Percentiles rank a stretch among this genome's conserved stretches.
Evolutionary conservation across 2,888 invertebrate species (phyloP).

Genomic region (Drosophila acutilabella): DNA sequence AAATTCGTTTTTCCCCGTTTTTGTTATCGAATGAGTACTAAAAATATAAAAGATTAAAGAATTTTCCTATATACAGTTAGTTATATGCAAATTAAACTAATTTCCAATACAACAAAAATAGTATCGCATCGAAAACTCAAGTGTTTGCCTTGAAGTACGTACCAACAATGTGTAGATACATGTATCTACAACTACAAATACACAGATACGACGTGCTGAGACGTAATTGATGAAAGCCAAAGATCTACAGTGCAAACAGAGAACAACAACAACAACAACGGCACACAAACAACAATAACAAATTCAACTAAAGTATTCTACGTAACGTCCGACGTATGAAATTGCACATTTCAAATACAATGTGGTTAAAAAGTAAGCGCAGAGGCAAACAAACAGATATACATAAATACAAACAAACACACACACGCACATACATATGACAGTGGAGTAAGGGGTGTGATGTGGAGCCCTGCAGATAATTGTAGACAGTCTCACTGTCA

Average conservation of each 20-base stretch:
- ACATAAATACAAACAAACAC: conserved; percentile 55
- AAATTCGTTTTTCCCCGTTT: conserved; percentile 5
- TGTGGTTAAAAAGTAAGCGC: conserved; percentile 77
- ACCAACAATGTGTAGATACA: conserved; percentile 2
- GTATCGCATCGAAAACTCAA: conserved; percentile 18
- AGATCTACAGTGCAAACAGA: conserved; percentile 51
- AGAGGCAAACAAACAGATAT: conserved; percentile 60
- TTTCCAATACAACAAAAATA: conserved; percentile 21
- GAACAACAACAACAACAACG: conserved; percentile 29
- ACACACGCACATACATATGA: conserved; percentile 44
- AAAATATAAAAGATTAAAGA: background rate
- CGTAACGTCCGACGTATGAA: conserved; percentile 63
- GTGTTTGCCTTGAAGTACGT: conserved; percentile 8
- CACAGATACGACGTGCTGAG: conserved; percentile 40
- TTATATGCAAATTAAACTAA: conserved; percentile 14
- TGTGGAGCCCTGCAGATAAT: conserved; percentile 52
- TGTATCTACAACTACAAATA: conserved; percentile 6
- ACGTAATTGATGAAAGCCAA: conserved; percentile 70
- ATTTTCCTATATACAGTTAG: too few relatives aligned
- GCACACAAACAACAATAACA: conserved; percentile 22
- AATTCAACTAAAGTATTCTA: conserved; percentile 41
- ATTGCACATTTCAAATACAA: conserved; percentile 81
- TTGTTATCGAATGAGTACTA: background rate
- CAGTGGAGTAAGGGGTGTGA: background rate
- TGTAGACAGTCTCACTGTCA: conserved; percentile 51